These are phyloP conservation scores for Mobula birostris DNA, from an alignment of 2,113 vertebrate species.

Conservation along the genomic window DNA sequence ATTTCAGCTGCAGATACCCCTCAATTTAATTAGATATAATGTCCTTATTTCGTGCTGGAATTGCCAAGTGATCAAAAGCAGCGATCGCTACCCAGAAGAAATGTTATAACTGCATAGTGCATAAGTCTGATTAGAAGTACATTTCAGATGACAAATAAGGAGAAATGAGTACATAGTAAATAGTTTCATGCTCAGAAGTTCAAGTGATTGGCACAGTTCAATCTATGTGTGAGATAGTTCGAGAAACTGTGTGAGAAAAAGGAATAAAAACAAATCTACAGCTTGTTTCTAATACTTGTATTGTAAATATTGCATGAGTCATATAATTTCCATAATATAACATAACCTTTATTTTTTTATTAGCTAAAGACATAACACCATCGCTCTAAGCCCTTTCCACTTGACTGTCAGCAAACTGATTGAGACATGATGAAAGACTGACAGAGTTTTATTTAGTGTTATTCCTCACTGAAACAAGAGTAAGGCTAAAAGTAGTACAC, in stretches of 20 bases:
- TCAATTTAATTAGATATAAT: constrained; percentile 8
- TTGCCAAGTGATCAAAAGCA: neutral
- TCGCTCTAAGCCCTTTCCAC: neutral
- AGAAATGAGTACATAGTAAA: neutral
- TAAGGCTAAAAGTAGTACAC: neutral
- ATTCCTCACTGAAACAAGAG: neutral
- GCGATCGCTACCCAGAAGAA: neutral
- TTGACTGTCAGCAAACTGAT: neutral
- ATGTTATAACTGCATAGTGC: neutral
- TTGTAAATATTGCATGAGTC: neutral
- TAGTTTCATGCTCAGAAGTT: neutral
- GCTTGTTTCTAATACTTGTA: neutral
- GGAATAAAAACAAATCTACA: neutral
- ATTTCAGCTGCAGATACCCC: neutral
- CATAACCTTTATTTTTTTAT: neutral
- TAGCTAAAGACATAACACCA: no score
- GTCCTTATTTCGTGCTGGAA: neutral
- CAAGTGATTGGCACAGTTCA: neutral
- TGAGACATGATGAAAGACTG: neutral
- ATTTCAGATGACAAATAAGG: neutral
- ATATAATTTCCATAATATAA: neutral
- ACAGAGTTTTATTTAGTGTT: neutral
- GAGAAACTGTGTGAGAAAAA: neutral
- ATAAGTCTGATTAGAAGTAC: neutral
- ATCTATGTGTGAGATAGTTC: neutral